phyloP scores from a whole-genome alignment of 2,797 vertebrate species.

The Poecile montanus region DNA sequence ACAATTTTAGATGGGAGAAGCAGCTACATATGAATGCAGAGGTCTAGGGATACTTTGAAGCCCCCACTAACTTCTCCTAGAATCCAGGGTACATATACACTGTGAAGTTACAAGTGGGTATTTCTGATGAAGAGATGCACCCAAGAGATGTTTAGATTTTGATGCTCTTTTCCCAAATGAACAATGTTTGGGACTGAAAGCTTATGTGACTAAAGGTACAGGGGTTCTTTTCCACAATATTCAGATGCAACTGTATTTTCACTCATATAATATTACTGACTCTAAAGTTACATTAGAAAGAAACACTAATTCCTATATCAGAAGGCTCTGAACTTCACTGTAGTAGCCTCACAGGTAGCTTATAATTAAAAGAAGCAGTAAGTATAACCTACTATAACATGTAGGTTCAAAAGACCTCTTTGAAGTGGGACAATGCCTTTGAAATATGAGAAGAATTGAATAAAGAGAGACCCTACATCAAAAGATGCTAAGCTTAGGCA shows the following conservation, averaged over 20 bases:
- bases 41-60: neutral
- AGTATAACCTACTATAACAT: neutral
- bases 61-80: neutral
- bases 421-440: slow-evolving; percentile 20
- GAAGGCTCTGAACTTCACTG: neutral
- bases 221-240: neutral
- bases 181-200: neutral
- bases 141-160: neutral
- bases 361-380: neutral
- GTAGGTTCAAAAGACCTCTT: neutral
- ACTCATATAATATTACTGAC: neutral
- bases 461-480: neutral
- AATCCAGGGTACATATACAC: neutral
- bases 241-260: neutral
- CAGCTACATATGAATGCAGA: accelerated
- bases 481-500: neutral
- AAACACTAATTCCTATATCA: neutral
- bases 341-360: neutral
- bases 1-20: neutral
- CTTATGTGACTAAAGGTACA: neutral
- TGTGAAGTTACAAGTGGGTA: neutral
- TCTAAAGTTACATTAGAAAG: neutral
- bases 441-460: neutral
- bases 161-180: neutral
- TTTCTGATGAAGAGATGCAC: neutral